Evolutionary conservation across 2,797 vertebrate species (phyloP), one percentile per base, ranked within the genome.

Genomic region (Graptemys geographica): DNA sequence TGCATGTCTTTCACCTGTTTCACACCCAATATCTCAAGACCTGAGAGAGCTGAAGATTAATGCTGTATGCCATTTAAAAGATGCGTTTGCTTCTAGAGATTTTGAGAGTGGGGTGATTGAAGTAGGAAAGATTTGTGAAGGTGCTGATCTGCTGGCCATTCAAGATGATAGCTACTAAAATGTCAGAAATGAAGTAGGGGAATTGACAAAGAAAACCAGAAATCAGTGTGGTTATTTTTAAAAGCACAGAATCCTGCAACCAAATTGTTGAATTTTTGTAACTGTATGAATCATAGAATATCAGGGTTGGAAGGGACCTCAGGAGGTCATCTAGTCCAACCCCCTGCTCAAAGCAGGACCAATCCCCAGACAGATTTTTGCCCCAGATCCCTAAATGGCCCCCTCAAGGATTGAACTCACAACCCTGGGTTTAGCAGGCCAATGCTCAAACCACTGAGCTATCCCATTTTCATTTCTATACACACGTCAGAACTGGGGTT

Each of bases 401-500:
- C 44, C 44, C 44, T 44, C 44, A 44, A 44, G 44, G 44, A 44
- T 44, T 44, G 44, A 8, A 44, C 44, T 44, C 44, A 8, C 44
- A 44, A 44, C 44, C 44, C 44, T 44, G 44, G 44, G 44, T 44
- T 44, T 44, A 44, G 44, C 44, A 44, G 44, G 44, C 44, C 44
- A 44, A 44, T 44, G 44, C 44, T 44, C 44, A 44, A 44, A 44
- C 44, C 44, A 44, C 44, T 44, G 44, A 44, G 44, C 44, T 2
- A 44, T 44, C 44, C 44, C 44, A 6, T 89, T 94, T 95, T 93
- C 1, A 52, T 87, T 87, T 95, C 86, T 89, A 15, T 90, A 56
- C 4, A 94, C 86, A 89, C 89, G 27, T 86, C 56, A 86, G 57
- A 91, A 83, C n/a, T 87, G 10, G 56, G 37, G 78, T 92, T 88